Percentiles rank a stretch among this genome's conserved stretches.
Evolutionary conservation across 2,113 vertebrate genomes (phyloP).

Genomic region (Myrmecophaga tridactyla): DNA sequence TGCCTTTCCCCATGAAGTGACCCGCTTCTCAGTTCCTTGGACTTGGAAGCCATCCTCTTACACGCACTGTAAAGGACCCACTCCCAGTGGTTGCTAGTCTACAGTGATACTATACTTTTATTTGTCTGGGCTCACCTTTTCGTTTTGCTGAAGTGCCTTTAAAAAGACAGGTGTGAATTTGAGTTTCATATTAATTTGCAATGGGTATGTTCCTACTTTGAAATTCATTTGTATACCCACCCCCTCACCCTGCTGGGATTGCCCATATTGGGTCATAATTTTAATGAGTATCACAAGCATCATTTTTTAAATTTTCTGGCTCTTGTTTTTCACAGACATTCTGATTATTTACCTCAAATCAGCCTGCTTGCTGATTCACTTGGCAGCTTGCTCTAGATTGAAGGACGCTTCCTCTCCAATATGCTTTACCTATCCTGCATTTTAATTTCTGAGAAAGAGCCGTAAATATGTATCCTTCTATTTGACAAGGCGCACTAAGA

Average conservation of each 20-base stretch:
- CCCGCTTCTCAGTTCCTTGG: neutral
- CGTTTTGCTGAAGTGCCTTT: neutral
- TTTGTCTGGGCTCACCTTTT: neutral
- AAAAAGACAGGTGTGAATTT: neutral
- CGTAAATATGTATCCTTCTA: constrained; percentile 27
- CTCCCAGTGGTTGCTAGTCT: neutral
- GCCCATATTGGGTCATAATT: neutral
- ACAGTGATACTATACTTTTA: neutral
- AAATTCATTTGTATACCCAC: neutral
- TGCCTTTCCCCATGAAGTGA: neutral
- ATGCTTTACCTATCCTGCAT: constrained; percentile 12
- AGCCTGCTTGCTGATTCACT: constrained; percentile 43
- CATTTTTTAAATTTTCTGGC: neutral
- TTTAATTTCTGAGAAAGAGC: constrained; percentile 38
- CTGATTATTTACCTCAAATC: neutral
- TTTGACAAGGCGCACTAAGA: constrained; percentile 53
- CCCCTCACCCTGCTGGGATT: neutral
- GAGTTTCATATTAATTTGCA: neutral
- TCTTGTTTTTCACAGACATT: constrained; percentile 51
- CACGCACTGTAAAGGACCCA: neutral
- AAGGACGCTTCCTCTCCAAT: neutral
- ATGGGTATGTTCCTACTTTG: neutral
- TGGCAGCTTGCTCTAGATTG: constrained; percentile 21
- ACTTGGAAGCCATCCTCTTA: neutral
- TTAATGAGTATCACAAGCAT: neutral